Conservation (phyloP, 2,888 invertebrate species). For the Norana najaformis region DNA sequence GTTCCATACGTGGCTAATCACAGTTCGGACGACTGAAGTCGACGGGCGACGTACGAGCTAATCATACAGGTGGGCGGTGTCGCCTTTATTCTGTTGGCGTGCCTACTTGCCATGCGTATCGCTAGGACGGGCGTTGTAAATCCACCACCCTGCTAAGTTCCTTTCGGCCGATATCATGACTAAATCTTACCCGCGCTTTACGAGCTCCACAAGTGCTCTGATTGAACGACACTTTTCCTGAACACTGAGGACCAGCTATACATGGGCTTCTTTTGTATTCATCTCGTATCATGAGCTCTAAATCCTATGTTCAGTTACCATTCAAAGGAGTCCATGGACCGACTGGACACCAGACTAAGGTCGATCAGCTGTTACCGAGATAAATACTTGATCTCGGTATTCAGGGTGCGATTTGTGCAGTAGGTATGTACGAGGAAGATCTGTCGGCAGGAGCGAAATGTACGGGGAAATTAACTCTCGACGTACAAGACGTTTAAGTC, state of each 20-base stretch:
- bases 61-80: conserved; percentile 10
- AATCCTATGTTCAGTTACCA: no score
- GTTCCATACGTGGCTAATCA: background rate
- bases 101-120: background rate
- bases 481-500: no score
- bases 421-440: no score
- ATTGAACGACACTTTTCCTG: background rate
- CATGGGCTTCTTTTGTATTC: background rate
- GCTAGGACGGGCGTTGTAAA: background rate
- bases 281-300: no score
- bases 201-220: background rate
- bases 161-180: background rate
- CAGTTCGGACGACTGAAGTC: background rate
- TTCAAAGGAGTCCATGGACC: no score
- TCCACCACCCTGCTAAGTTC: background rate
- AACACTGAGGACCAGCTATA: background rate
- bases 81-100: background rate
- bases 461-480: no score
- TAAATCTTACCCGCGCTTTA: background rate
- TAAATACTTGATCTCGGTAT: no score
- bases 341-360: no score
- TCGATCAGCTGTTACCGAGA: no score
- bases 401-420: no score
- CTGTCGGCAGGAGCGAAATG: no score
- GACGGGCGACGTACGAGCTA: background rate